These are phyloP conservation scores for Distichodus sexfasciatus DNA, from an alignment of 2,797 vertebrate genomes.

Conservation along the genomic window DNA sequence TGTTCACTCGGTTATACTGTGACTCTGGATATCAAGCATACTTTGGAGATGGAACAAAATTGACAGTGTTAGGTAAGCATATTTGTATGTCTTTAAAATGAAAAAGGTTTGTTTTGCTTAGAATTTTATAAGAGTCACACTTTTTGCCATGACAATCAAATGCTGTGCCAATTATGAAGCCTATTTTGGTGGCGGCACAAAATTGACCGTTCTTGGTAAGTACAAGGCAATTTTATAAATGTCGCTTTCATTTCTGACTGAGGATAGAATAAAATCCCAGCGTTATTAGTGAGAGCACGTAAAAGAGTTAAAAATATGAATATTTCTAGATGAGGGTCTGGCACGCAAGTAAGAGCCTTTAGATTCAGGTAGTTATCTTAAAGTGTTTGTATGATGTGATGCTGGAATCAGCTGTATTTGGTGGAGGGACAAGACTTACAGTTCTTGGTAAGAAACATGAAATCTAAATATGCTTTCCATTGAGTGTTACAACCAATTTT, in stretches of 20 bases:
- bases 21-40: constrained; percentile 44
- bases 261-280: background rate
- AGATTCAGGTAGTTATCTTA: constrained; percentile 32
- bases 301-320: background rate
- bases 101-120: background rate
- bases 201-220: constrained; percentile 66
- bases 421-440: constrained; percentile 67
- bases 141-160: constrained; percentile 54
- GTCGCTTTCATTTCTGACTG: background rate
- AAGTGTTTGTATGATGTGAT: constrained; percentile 53
- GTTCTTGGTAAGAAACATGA: constrained; percentile 66
- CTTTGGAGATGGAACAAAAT: constrained; percentile 51
- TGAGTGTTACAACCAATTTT: background rate
- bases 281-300: too few species aligned
- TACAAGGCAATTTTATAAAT: background rate
- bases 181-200: constrained; percentile 66
- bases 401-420: constrained; percentile 48
- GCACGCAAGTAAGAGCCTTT: background rate
- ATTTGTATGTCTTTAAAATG: background rate
- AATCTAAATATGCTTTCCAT: constrained; percentile 35
- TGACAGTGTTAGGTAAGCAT: constrained; percentile 62
- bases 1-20: constrained; percentile 34
- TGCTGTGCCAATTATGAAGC: constrained; percentile 62
- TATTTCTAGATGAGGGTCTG: background rate
- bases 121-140: constrained; percentile 3